phyloP scores from a whole-genome alignment of 2,888 invertebrate genomes.

The Nematopogon swammerdamellus region DNA sequence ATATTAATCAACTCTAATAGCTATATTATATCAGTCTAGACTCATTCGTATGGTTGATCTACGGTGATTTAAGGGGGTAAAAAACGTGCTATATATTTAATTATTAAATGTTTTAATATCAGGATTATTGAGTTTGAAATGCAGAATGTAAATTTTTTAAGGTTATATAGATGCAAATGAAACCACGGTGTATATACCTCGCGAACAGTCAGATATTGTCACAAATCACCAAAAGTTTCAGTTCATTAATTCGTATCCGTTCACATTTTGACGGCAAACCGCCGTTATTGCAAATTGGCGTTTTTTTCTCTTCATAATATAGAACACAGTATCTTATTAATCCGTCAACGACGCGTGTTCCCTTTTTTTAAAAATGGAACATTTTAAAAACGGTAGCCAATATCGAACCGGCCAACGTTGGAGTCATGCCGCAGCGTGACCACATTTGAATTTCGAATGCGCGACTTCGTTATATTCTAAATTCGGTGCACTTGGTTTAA shows the following conservation, averaged over 20 bases:
- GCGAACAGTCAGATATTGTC: background rate
- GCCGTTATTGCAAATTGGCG: background rate
- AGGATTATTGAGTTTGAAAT: background rate
- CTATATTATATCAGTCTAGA: slow-evolving; percentile 50
- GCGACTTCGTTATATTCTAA: too few species aligned
- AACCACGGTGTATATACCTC: background rate
- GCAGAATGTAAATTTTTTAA: background rate
- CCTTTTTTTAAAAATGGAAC: too few species aligned
- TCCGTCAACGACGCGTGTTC: too few species aligned
- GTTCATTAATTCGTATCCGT: too few species aligned
- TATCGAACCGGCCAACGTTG: background rate
- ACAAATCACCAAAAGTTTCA: too few species aligned
- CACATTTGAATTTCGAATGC: background rate
- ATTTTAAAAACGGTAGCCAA: background rate
- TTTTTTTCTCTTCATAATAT: background rate
- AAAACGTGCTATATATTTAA: background rate
- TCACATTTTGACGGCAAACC: too few species aligned
- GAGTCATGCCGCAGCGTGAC: background rate
- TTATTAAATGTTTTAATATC: background rate
- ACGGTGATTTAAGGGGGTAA: background rate
- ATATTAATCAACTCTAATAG: slow-evolving; percentile 30
- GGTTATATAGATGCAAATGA: too few species aligned
- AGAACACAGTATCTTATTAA: too few species aligned
- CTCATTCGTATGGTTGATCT: slow-evolving; percentile 42
- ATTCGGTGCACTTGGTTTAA: too few species aligned